Evolutionary conservation across 2,113 vertebrate species (phyloP).

Genomic region (Turdus rufiventris): DNA sequence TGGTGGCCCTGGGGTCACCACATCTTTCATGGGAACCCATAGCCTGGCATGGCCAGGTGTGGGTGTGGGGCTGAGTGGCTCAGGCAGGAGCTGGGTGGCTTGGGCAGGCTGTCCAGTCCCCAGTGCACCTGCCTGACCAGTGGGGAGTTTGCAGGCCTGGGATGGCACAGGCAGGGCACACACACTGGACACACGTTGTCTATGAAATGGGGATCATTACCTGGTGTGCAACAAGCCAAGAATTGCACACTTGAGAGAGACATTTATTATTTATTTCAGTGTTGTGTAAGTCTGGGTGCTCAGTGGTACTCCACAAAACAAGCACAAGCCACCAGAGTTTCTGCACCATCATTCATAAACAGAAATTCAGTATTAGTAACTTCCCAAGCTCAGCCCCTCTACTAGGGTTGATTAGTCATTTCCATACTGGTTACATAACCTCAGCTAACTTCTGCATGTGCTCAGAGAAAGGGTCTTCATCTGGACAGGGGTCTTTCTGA

Average conservation of each 20-base stretch:
- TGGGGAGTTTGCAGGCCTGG: background rate
- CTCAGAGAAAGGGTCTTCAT: background rate
- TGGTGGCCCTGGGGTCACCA: background rate
- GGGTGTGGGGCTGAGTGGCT: background rate
- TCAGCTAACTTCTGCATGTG: background rate
- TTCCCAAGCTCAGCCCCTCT: background rate
- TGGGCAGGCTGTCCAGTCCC: rapidly evolving
- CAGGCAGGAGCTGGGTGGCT: background rate
- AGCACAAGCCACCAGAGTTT: rapidly evolving
- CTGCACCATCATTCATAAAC: background rate
- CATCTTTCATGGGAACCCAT: background rate
- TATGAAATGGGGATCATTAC: background rate
- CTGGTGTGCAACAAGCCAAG: background rate
- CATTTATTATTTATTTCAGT: background rate
- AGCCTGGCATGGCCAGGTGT: no score
- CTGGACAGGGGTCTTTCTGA: background rate
- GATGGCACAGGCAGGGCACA: background rate
- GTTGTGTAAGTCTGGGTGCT: background rate
- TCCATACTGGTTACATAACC: background rate
- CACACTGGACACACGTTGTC: background rate
- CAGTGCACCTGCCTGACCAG: background rate
- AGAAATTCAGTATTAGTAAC: background rate
- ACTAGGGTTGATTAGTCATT: background rate
- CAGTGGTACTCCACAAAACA: background rate
- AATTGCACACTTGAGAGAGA: background rate